Evolutionary conservation across 2,888 invertebrate species (phyloP), one percentile per base, ranked within the genome.

Genomic region (Drosophila austrosaltans): DNA sequence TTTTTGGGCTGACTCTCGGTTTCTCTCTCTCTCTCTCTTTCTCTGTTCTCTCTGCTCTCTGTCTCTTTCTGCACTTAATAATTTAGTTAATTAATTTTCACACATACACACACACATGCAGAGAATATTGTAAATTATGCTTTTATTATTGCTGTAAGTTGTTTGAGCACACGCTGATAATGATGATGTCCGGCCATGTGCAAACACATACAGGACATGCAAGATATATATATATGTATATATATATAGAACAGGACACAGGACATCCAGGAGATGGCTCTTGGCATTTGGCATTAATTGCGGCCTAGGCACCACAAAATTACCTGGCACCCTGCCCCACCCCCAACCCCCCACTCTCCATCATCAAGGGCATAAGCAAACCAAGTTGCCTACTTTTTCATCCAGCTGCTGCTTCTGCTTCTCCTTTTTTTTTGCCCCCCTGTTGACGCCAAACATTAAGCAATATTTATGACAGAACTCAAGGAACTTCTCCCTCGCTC

Each of bases 391-490:
- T 10, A 57, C 22, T 36, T 57, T 30, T 56, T 10, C 32, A 20
- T 7, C 32, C n/a, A 8, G 16, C 32, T 10, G 8, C 30, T 16
- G 8, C 36, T 36, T 8, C 36, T 8, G 8, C 36, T 36, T 36
- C 36, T 36, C 8, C 10, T 36, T 36, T 36, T 8, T 28, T 4
- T 28, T 28, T 28, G 16, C 12, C 28, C 10, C 3, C 30, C 30
- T 89, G 89, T 87, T 89, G 82, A 89, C 87, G 70, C 87, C 74
- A 82, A 87, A 89, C 87, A 83, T 83, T 83, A 83, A 89, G 82
- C 68, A 70, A 69, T 70, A 72, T 81, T 86, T 83, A 30, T 57
- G 57, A 39, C 57, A 57, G 57, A 16, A 56, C 30, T 30, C 56
- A 56, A 48, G 48, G 12, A 48, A 56, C 32, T 56, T 8, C 16